Evolutionary conservation across 2,113 vertebrate species (phyloP).

Genomic region (Pithys albifrons): DNA sequence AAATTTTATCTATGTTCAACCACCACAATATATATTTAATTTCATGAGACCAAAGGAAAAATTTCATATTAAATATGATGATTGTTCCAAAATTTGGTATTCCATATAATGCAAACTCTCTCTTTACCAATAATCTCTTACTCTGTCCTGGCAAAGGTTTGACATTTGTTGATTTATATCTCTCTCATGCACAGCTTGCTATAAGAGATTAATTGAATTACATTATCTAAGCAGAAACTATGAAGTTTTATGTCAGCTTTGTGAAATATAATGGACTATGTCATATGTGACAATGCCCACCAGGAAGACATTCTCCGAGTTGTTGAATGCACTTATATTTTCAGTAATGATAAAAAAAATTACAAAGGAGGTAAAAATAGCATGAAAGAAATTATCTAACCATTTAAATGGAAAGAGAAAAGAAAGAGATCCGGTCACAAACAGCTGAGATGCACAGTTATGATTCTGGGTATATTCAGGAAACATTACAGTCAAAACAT

Average conservation of each 20-base stretch:
- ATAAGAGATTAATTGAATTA: conserved; percentile 58
- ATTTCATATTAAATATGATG: neutral
- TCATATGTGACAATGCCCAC: neutral
- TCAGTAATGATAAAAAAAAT: neutral
- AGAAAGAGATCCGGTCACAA: neutral
- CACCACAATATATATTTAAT: neutral
- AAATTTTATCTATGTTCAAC: neutral
- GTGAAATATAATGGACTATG: neutral
- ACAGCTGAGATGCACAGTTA: neutral
- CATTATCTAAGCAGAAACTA: neutral
- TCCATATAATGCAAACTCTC: neutral
- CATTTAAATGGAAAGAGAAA: neutral
- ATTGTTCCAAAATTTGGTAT: neutral
- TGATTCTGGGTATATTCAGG: neutral
- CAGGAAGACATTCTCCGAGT: neutral
- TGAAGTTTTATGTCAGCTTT: conserved; percentile 4
- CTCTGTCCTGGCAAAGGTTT: neutral
- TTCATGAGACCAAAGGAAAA: neutral
- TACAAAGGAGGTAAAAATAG: neutral
- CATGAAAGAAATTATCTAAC: neutral
- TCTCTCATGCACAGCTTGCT: neutral
- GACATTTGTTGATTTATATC: conserved; percentile 1
- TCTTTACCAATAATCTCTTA: neutral
- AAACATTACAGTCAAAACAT: neutral
- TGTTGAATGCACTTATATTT: neutral